phyloP scores from a whole-genome alignment of 1,140 invertebrate genomes.

The Drosophila santomea region DNA sequence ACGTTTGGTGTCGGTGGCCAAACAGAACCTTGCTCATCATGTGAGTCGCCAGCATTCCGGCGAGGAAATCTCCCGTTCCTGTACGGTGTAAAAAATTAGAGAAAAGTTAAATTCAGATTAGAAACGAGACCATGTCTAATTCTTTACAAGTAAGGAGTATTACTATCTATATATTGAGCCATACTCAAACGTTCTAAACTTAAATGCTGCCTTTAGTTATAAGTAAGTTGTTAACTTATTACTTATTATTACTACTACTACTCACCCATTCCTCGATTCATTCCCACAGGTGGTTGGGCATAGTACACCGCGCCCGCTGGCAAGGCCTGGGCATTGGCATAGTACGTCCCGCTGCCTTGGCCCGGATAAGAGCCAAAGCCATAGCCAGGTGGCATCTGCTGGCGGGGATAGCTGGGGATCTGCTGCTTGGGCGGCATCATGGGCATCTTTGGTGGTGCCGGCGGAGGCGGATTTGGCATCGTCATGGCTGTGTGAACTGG shows the following conservation, averaged over 20 bases:
- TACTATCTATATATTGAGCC: too few relatives aligned
- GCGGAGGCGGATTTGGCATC: conserved; percentile 60
- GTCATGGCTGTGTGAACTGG: conserved; percentile 69
- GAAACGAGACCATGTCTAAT: not conserved
- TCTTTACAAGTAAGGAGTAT: too few relatives aligned
- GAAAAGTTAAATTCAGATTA: not conserved
- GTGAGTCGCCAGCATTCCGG: conserved; percentile 61
- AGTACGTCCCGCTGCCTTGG: conserved; percentile 51
- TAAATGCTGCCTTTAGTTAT: too few relatives aligned
- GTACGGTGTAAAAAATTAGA: not conserved
- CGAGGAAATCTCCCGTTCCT: conserved; percentile 60
- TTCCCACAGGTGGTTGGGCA: conserved; percentile 59
- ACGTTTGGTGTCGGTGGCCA: conserved; percentile 54
- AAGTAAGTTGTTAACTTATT: too few relatives aligned
- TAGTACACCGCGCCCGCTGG: conserved; percentile 68
- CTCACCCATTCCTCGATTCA: conserved; percentile 55
- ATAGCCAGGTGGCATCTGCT: conserved; percentile 65
- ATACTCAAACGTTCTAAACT: too few relatives aligned
- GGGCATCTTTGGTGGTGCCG: conserved; percentile 26
- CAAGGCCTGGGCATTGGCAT: conserved; percentile 61
- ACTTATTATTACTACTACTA: not conserved
- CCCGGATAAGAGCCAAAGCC: conserved; percentile 28
- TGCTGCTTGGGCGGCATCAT: conserved; percentile 59
- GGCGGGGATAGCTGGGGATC: conserved; percentile 54
- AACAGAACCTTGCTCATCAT: conserved; percentile 61